Evolutionary conservation across 64 coral and sea anemone genomes (phyloP), one percentile per base, ranked within the genome.

Genomic region (Actinia equina): DNA sequence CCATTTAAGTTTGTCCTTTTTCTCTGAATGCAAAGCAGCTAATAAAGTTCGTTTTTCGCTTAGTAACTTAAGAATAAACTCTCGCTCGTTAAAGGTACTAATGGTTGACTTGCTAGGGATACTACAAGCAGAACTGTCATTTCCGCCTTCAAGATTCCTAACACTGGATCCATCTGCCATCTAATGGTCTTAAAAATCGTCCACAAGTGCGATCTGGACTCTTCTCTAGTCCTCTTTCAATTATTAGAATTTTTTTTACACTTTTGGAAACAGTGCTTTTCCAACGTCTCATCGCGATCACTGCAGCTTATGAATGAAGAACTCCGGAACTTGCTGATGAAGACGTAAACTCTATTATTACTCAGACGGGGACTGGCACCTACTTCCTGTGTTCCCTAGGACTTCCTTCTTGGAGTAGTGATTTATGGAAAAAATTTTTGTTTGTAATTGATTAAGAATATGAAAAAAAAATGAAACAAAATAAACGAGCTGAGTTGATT

Each of bases 41-140:
- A 85, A 53, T 25, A 85, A n/a, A 18, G 83, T 61, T 53, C 83
- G 49, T 85, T 85, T 85, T 53, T 85, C 83, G 55, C 59, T 85
- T 11, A 85, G 26, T 58, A 85, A 26, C 23, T 85, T 85, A 19
- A 59, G 55, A 27, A 85, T 63, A 85, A 85, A 63, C 45, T 85
- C 83, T 44, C 83, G 19, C 52, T 85, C 83, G 30, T 85, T 42
- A 53, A 81, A 81, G 2, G 78, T 52, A 23, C 22, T 51, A 81
- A 17, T 80, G 16, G 78, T 16, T 20, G 78, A 79, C 15, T 42
- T 44, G 13, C 77, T 43, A 9, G 63, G 9, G 22, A 20, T 69
- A 20, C 9, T 27, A 74, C 27, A 1, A 5, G 22, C 11, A 30
- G 23, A 74, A 41, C 26, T 41, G 11, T 74, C 69, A 74, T 74